Evolutionary conservation across 2,888 invertebrate species (phyloP).

Genomic region (Eupithecia abbreviata): DNA sequence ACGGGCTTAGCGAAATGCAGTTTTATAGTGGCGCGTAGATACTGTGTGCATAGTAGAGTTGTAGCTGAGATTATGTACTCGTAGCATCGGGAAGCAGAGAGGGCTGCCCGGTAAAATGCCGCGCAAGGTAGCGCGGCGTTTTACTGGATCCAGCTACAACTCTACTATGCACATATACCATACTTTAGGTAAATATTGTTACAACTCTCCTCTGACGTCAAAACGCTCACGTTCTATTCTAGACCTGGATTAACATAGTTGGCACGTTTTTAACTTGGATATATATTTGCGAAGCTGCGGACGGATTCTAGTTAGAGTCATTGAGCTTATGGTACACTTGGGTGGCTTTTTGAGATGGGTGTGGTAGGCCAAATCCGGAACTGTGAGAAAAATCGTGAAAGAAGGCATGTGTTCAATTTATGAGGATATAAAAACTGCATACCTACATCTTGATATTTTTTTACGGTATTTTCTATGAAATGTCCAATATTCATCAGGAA

Average conservation of each 20-base stretch:
- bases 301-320: not conserved
- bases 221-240: not conserved
- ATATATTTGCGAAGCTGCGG: not conserved
- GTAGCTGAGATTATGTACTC: not conserved
- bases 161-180: no score
- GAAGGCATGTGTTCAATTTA: no score
- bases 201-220: not conserved
- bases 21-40: not conserved
- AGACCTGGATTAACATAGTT: not conserved
- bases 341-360: no score
- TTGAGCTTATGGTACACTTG: no score
- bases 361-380: no score
- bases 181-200: not conserved
- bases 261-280: not conserved
- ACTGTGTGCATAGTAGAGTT: not conserved
- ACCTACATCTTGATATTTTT: no score
- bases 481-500: no score
- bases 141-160: no score
- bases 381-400: no score
- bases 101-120: not conserved
- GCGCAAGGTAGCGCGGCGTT: no score
- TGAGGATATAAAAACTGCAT: no score
- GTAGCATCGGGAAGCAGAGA: not conserved
- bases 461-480: no score
- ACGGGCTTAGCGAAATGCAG: slow-evolving; percentile 13